These are phyloP conservation scores for Patagioenas fasciata DNA, from an alignment of 2,113 vertebrate genomes.

Conservation along the genomic window DNA sequence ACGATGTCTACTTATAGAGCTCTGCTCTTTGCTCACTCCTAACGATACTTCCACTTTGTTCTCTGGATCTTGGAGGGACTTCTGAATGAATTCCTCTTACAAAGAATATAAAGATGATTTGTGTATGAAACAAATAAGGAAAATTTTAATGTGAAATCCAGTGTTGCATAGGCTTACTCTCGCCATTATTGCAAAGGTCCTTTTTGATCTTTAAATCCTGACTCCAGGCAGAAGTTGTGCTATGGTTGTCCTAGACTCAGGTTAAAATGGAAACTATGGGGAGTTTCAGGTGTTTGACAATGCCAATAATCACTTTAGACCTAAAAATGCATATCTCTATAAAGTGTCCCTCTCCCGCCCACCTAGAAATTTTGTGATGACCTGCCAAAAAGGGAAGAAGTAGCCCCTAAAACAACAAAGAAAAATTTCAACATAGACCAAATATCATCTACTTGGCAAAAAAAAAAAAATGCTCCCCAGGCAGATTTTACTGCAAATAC, in stretches of 20 bases:
- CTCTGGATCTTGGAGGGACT: background rate
- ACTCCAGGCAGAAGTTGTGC: background rate
- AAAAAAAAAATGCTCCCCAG: conserved; percentile 4
- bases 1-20: background rate
- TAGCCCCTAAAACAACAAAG: background rate
- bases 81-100: background rate
- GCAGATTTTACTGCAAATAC: conserved; percentile 12
- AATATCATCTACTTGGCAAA: background rate
- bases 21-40: background rate
- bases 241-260: background rate
- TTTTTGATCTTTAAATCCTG: background rate
- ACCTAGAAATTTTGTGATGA: background rate
- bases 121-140: background rate
- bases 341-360: background rate
- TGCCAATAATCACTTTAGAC: background rate
- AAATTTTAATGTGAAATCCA: background rate
- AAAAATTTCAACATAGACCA: background rate
- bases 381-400: background rate
- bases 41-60: conserved; percentile 7
- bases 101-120: background rate
- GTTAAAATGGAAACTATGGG: background rate
- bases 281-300: background rate
- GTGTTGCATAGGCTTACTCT: background rate
- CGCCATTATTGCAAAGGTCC: background rate
- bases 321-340: background rate